Evolutionary conservation across 2,797 vertebrate genomes (phyloP).

Genomic region (Manis crassicaudata): DNA sequence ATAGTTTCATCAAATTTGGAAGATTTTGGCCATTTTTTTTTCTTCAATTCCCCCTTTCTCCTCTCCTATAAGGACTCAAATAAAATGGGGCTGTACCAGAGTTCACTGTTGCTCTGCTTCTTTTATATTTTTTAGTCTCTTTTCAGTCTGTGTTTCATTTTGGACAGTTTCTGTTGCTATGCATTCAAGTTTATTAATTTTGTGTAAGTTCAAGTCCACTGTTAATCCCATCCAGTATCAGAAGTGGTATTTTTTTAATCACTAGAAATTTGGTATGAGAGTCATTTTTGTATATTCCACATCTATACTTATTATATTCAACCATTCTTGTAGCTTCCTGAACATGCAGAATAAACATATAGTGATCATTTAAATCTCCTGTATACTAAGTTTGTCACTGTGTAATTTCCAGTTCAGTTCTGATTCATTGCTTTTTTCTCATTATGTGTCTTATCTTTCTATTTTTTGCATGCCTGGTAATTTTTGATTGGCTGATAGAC

Average conservation of each 20-base stretch:
- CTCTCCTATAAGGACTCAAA: neutral
- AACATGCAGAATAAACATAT: neutral
- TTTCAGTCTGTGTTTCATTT: conserved; percentile 12
- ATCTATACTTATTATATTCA: neutral
- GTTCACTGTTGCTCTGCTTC: neutral
- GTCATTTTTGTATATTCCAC: neutral
- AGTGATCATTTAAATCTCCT: neutral
- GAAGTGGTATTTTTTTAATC: neutral
- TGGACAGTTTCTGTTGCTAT: neutral
- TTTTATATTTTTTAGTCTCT: neutral
- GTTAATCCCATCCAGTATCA: neutral
- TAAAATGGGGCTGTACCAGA: neutral
- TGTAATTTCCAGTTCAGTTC: neutral
- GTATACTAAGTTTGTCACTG: neutral
- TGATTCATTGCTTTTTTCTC: neutral
- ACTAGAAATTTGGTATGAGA: neutral
- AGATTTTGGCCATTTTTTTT: neutral
- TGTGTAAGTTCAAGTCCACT: neutral
- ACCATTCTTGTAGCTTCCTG: neutral
- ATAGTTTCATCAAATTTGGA: neutral
- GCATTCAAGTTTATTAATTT: neutral
- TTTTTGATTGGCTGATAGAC: neutral
- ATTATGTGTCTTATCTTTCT: neutral
- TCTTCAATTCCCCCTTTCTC: neutral
- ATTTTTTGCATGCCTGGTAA: neutral